Conservation (phyloP, 2,797 vertebrate species). For the Galago senegalensis region DNA sequence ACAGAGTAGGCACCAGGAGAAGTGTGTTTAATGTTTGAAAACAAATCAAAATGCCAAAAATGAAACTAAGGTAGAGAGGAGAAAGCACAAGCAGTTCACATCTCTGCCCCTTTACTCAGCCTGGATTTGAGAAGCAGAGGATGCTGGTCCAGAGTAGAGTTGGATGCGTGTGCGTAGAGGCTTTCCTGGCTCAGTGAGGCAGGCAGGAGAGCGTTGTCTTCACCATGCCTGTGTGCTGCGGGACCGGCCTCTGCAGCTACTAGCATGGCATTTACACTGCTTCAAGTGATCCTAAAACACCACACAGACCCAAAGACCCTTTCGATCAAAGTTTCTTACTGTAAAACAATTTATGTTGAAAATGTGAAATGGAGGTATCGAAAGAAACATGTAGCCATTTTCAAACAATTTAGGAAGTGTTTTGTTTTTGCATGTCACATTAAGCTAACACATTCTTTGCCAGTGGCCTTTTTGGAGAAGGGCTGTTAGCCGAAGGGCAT, state of each 20-base stretch:
- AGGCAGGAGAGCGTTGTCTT: not conserved
- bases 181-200: not conserved
- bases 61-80: not conserved
- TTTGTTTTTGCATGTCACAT: not conserved
- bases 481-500: not conserved
- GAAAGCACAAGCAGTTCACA: not conserved
- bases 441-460: not conserved
- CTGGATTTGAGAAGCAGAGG: not conserved
- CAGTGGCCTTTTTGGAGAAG: not conserved
- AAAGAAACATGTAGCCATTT: not conserved
- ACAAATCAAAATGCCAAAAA: not conserved
- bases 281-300: not conserved
- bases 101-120: not conserved
- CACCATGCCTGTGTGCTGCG: not conserved
- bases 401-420: not conserved
- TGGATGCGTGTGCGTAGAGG: not conserved
- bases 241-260: not conserved
- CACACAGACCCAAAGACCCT: not conserved
- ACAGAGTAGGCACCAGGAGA: not conserved
- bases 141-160: not conserved
- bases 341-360: not conserved
- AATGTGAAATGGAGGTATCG: not conserved
- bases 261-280: not conserved
- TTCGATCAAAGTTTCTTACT: not conserved
- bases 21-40: not conserved